These are phyloP conservation scores for Plagodis pulveraria DNA, from an alignment of 2,888 invertebrate genomes.

Conservation along the genomic window DNA sequence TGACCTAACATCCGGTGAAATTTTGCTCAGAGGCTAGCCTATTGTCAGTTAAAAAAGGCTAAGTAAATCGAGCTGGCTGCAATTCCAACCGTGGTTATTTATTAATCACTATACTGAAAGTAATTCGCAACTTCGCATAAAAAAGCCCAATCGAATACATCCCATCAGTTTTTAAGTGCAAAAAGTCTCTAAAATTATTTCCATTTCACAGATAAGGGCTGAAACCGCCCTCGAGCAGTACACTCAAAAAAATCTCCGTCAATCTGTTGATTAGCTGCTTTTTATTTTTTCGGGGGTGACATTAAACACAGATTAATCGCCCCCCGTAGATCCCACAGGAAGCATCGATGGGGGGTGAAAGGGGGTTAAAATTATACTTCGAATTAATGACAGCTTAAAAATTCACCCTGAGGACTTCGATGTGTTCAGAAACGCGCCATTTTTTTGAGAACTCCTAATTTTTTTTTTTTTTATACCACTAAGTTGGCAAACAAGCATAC, in stretches of 20 bases:
- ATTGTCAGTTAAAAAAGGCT: too few relatives aligned
- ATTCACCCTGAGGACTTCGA: conserved; percentile 60
- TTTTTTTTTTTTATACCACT: too few relatives aligned
- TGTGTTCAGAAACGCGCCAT: conserved; percentile 45
- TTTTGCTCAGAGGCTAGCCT: too few relatives aligned
- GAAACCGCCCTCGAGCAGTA: conserved; percentile 48
- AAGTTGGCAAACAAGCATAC: too few relatives aligned
- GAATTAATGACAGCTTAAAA: conserved; percentile 80
- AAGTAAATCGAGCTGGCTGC: too few relatives aligned
- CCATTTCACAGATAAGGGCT: conserved; percentile 37
- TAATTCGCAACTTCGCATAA: too few relatives aligned
- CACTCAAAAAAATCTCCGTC: conserved; percentile 61
- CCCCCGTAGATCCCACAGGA: conserved; percentile 64
- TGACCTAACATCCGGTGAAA: too few relatives aligned
- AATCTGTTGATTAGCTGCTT: conserved; percentile 82
- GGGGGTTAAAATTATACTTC: conserved; percentile 62
- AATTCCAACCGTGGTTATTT: too few relatives aligned
- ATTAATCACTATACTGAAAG: too few relatives aligned
- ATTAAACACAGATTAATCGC: conserved; percentile 82
- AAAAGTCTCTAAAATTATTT: conserved; percentile 31
- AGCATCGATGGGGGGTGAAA: conserved; percentile 46
- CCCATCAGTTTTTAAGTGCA: neutral
- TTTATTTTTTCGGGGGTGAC: conserved; percentile 76
- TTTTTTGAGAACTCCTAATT: conserved; percentile 41
- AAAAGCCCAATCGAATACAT: neutral